phyloP scores from a whole-genome alignment of 1,140 invertebrate genomes.

The Drosophila guanche region DNA sequence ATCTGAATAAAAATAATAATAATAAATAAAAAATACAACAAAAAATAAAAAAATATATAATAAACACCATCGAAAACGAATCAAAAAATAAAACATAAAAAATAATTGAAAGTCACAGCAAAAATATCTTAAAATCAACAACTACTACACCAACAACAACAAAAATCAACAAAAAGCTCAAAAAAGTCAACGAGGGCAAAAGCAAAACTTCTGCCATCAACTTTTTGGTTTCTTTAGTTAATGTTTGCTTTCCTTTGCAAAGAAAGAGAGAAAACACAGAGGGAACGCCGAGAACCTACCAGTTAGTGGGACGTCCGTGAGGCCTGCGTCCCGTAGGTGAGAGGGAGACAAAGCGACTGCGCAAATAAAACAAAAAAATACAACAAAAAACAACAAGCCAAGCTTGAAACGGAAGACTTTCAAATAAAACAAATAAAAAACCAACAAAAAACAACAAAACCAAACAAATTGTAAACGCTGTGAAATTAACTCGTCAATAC shows the following conservation, averaged over 20 bases:
- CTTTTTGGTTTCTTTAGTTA: conserved; percentile 72
- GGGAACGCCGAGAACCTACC: conserved; percentile 25
- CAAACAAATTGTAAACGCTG: conserved; percentile 79
- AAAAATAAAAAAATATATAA: conserved; percentile 60
- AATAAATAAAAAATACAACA: conserved; percentile 65
- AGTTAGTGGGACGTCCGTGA: conserved; percentile 11
- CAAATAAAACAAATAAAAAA: conserved; percentile 66
- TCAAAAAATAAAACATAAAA: conserved; percentile 75
- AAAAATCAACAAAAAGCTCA: conserved; percentile 65
- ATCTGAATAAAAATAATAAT: conserved; percentile 82
- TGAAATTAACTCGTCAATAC: conserved; percentile 82
- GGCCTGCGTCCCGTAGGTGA: conserved; percentile 43
- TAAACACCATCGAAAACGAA: conserved; percentile 83
- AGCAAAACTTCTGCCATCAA: conserved; percentile 60
- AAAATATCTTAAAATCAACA: conserved; percentile 49
- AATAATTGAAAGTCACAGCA: conserved; percentile 68
- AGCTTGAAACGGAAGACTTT: conserved; percentile 80
- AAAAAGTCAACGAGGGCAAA: conserved; percentile 66
- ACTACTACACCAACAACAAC: conserved; percentile 36
- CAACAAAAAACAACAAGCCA: conserved; percentile 63
- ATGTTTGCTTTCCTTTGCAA: conserved; percentile 54
- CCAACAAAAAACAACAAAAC: conserved; percentile 69
- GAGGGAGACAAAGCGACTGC: conserved; percentile 69
- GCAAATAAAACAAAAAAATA: conserved; percentile 56
- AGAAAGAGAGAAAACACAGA: conserved; percentile 31